A percentile compares a stretch with the other conserved stretches of the same genome.
Conservation (phyloP, 2,888 invertebrate genomes). For the Ypsolopha sequella region DNA sequence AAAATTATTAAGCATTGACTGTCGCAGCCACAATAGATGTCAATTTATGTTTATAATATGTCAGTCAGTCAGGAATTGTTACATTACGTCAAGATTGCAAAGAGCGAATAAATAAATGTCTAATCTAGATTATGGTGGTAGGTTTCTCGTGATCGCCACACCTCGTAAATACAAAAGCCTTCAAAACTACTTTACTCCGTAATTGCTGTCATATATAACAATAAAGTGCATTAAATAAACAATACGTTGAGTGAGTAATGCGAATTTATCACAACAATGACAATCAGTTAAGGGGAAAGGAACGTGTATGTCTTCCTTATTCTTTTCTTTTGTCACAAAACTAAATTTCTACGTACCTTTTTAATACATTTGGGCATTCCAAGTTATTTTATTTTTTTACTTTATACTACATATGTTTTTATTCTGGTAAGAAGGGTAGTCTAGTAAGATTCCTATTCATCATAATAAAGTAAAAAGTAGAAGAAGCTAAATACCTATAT, state of each 20-base stretch:
- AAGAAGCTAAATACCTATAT: constrained; percentile 3
- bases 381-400: too few relatives aligned
- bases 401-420: too few relatives aligned
- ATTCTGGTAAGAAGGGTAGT: background rate
- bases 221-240: background rate
- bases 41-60: constrained; percentile 19
- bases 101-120: constrained; percentile 33
- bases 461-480: too few relatives aligned
- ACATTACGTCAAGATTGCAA: constrained; percentile 31
- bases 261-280: too few relatives aligned
- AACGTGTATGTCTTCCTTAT: too few relatives aligned
- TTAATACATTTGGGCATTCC: too few relatives aligned
- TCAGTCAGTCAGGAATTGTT: constrained; percentile 18
- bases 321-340: too few relatives aligned
- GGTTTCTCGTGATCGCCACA: constrained; percentile 53
- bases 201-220: constrained; percentile 32
- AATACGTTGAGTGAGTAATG: too few relatives aligned
- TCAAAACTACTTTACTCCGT: constrained; percentile 44
- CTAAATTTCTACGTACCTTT: too few relatives aligned
- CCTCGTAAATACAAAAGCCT: constrained; percentile 46
- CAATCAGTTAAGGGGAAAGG: too few relatives aligned
- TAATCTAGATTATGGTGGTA: constrained; percentile 28
- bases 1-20: too few relatives aligned
- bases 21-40: constrained; percentile 11
- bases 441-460: background rate